Evolutionary conservation across 2,888 invertebrate species (phyloP), one percentile per base, ranked within the genome.

Genomic region (Ormia ochracea): DNA sequence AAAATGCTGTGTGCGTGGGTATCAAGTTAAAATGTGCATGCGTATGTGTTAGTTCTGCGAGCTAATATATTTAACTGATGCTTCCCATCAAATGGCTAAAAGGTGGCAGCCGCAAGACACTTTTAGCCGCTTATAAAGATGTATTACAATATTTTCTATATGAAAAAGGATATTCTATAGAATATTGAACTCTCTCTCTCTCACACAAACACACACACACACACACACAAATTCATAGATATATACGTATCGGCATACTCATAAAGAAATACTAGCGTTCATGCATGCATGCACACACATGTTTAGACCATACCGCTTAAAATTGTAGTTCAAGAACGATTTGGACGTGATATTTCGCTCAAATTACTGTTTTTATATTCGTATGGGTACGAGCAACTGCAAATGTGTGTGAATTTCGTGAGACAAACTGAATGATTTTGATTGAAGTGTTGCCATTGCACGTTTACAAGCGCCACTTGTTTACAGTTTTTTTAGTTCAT

Each of bases 321-420:
- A 69, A 48, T 48, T 76, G 48, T 63, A 83, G 82, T 84, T 82
- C 81, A 83, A 76, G 74, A 80, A 81, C 65, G 38, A 48, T 66
- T 33, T 81, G 84, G 69, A 84, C 84, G 84, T 84, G 84, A 84
- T 84, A 78, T 83, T 84, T 82, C 72, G 81, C 59, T 82, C 72
- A 61, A 76, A 70, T 73, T 72, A 61, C 61, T 58, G 38, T 9
- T 14, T 41, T 4, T 28, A 28, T 6, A 17, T 12, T n/a, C n/a
- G 31, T 56, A 12, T 36, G 26, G 17, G 33, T 23, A n/a, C 38
- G 59, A 58, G 23, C 12, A 48, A 7, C 4, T 19, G 28, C 56
- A 33, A 7, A 28, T 56, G 41, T 26, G 3, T 56, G 56, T 58
- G 31, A 50, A 38, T 33, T 72, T 23, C 12, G 38, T 70, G 70